These are phyloP conservation scores for Epinephelus moara DNA, from an alignment of 2,113 vertebrate genomes.

Conservation along the genomic window DNA sequence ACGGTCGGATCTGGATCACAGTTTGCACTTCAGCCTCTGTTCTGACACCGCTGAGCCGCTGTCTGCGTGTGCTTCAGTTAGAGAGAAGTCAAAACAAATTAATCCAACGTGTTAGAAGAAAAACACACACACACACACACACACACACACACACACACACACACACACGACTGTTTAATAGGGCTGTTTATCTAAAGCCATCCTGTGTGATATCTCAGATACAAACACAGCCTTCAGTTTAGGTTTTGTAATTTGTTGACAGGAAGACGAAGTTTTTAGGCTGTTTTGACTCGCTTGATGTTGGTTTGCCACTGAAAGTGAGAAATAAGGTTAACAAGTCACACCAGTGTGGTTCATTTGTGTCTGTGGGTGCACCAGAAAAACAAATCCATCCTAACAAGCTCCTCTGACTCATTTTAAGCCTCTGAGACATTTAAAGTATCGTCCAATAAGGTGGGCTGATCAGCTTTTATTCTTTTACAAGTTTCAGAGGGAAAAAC, in stretches of 20 bases:
- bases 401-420: background rate
- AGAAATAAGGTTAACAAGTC: background rate
- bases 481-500: background rate
- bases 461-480: background rate
- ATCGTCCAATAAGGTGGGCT: too few species aligned
- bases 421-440: background rate
- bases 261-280: background rate
- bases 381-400: background rate
- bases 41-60: slow-evolving; percentile 39
- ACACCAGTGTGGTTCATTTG: background rate
- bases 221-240: background rate
- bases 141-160: background rate
- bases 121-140: background rate
- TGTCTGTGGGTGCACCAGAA: background rate
- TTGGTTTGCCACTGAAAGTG: too few species aligned
- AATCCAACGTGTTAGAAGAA: background rate
- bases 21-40: slow-evolving; percentile 35
- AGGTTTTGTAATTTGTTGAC: background rate
- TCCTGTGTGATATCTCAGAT: background rate
- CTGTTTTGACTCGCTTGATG: background rate
- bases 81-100: slow-evolving; percentile 28
- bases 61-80: background rate
- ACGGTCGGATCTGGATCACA: slow-evolving; percentile 66
- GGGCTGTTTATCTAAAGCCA: background rate
- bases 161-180: background rate